These are phyloP conservation scores for Lytechinus pictus DNA, from an alignment of 35 echinoderm and acorn worm genomes.

Conservation along the genomic window DNA sequence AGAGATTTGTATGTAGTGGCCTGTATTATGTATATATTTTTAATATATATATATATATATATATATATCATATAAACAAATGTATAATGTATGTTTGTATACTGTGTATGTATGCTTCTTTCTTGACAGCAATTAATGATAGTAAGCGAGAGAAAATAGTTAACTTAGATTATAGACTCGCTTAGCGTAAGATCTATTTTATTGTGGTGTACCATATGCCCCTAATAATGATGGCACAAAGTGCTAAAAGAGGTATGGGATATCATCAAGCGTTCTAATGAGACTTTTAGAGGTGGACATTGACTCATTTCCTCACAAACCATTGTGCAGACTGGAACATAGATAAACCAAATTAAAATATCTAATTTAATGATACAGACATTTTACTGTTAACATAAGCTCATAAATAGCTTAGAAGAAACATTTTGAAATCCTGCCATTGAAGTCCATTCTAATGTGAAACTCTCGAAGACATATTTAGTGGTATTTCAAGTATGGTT, in stretches of 20 bases:
- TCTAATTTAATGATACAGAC: too few species aligned
- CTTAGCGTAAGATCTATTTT: slow-evolving; percentile 30
- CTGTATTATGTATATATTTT: neutral
- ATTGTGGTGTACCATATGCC: slow-evolving; percentile 10
- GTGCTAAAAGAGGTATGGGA: neutral
- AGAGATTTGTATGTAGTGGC: neutral
- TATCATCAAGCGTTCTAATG: neutral
- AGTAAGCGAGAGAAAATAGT: neutral
- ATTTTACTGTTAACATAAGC: too few species aligned
- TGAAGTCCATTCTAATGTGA: too few species aligned
- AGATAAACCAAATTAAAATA: too few species aligned
- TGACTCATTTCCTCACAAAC: neutral
- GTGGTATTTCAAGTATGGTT: too few species aligned
- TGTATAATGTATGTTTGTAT: slow-evolving; percentile 20
- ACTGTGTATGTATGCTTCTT: slow-evolving; percentile 14
- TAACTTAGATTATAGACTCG: neutral
- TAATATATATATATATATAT: neutral
- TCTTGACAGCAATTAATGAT: neutral
- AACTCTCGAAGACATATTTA: too few species aligned
- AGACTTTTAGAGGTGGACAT: neutral
- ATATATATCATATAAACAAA: slow-evolving; percentile 16
- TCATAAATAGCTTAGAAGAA: too few species aligned
- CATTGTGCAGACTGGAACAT: neutral
- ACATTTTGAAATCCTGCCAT: too few species aligned
- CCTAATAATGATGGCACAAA: neutral